These are phyloP conservation scores for Marasmarcha lunaedactyla DNA, from an alignment of 2,888 invertebrate species.

Conservation along the genomic window DNA sequence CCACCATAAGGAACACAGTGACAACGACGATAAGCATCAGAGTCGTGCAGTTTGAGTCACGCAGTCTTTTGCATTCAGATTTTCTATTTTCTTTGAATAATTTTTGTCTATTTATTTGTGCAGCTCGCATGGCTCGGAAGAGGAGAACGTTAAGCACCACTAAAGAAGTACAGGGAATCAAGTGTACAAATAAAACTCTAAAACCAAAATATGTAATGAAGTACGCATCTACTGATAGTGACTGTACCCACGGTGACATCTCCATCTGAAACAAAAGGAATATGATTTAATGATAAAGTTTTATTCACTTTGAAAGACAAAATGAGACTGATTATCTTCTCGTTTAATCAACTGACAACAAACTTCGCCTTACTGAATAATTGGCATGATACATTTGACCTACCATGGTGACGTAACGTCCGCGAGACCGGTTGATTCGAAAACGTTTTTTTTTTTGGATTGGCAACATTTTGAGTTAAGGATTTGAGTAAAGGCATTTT, in stretches of 20 bases:
- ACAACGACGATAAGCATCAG: constrained; percentile 90
- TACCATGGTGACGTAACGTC: no score
- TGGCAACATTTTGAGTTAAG: no score
- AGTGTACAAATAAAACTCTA: constrained; percentile 91
- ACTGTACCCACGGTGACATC: constrained; percentile 79
- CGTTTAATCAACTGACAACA: no score
- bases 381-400: no score
- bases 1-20: constrained; percentile 84
- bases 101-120: constrained; percentile 81
- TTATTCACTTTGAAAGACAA: no score
- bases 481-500: no score
- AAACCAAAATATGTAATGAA: constrained; percentile 87
- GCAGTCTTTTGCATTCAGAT: constrained; percentile 81
- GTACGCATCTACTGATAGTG: constrained; percentile 79
- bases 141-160: constrained; percentile 90
- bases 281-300: no score
- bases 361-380: no score
- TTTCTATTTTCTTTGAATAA: constrained; percentile 82
- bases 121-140: constrained; percentile 86
- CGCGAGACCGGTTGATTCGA: no score
- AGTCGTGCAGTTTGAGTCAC: constrained; percentile 88
- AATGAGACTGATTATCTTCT: no score
- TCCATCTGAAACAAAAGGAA: constrained; percentile 45
- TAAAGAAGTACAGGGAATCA: constrained; percentile 88
- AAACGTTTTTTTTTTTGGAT: no score